phyloP scores from a whole-genome alignment of 2,797 vertebrate genomes.

The Darevskia mixta region DNA sequence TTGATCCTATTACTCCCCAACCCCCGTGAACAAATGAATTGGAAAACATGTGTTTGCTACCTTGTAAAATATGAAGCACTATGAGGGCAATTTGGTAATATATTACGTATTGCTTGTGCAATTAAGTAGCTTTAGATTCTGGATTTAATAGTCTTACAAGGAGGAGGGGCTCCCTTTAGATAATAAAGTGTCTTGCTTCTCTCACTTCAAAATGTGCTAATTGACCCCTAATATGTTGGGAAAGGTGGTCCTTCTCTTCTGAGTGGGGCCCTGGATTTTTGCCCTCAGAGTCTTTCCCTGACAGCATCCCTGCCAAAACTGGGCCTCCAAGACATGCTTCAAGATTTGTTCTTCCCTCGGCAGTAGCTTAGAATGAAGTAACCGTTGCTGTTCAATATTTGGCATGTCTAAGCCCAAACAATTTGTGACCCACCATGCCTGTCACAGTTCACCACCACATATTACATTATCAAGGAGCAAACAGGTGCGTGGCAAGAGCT shows the following conservation, averaged over 20 bases:
- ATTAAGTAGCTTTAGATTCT: background rate
- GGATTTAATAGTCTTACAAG: background rate
- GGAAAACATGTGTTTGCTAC: background rate
- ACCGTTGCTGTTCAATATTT: background rate
- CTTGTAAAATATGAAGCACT: background rate
- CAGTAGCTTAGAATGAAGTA: background rate
- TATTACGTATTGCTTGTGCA: background rate
- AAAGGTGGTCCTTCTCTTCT: background rate
- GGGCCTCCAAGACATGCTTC: background rate
- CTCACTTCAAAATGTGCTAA: background rate
- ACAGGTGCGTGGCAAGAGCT: background rate
- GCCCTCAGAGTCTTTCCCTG: background rate
- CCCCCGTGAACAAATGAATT: background rate
- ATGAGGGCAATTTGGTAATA: background rate
- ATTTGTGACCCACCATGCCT: background rate
- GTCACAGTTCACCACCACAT: background rate
- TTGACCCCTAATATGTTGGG: background rate
- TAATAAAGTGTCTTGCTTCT: background rate
- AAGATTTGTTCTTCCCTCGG: background rate
- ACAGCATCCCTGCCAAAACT: background rate
- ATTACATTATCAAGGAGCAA: background rate
- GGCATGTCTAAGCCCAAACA: background rate
- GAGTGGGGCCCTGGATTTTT: background rate
- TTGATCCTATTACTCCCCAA: background rate
- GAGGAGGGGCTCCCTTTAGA: background rate